Conservation (phyloP, 2,888 invertebrate genomes). For the Heliconius cydno region DNA sequence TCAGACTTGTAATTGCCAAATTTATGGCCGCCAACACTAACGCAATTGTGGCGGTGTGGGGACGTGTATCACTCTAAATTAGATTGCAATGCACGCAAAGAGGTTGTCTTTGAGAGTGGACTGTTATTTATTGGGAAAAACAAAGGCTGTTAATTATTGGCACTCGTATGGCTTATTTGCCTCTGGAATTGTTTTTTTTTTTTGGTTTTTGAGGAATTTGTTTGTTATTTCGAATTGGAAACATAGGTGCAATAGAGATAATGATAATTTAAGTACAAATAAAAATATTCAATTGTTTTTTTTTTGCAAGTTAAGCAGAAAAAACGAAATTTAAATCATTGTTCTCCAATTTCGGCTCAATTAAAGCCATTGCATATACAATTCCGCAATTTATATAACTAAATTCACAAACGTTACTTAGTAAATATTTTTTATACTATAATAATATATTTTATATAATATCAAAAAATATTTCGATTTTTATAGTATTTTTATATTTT, state of each 20-base stretch:
- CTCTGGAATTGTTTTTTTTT: constrained; percentile 37
- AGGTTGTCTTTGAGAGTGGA: constrained; percentile 66
- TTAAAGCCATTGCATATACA: no score
- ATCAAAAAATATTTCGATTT: no score
- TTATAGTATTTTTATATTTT: not conserved
- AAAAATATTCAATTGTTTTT: no score
- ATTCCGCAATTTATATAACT: no score
- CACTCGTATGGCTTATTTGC: constrained; percentile 35
- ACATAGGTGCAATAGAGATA: not conserved
- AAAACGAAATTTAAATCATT: no score
- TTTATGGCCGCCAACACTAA: constrained; percentile 79
- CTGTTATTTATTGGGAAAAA: constrained; percentile 57
- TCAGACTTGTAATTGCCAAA: constrained; percentile 78
- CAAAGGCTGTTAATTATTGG: constrained; percentile 44
- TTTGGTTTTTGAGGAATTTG: constrained; percentile 23
- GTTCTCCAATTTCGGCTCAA: no score
- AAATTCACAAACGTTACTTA: no score
- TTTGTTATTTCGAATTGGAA: not conserved
- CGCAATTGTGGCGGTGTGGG: constrained; percentile 75
- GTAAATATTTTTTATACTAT: no score
- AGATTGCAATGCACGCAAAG: constrained; percentile 72
- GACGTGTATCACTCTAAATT: constrained; percentile 80
- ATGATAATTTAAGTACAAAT: no score
- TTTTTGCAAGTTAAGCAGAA: no score
- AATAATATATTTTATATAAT: no score